Percentiles rank a stretch among this genome's conserved stretches.
Evolutionary conservation across 2,888 invertebrate species (phyloP).

Genomic region (Andrena praecox): DNA sequence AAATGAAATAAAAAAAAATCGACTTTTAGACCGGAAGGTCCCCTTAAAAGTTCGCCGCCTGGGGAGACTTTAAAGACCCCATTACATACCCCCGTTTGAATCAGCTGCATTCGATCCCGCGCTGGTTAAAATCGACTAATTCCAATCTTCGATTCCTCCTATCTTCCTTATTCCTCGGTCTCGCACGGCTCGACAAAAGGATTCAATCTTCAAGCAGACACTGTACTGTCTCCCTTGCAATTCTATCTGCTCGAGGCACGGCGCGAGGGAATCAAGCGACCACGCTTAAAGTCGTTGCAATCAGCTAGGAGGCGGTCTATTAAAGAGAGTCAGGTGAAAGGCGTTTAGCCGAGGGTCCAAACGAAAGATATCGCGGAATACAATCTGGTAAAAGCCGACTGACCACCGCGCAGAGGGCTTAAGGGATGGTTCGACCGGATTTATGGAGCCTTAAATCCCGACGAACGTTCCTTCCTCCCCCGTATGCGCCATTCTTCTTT

Average conservation of each 20-base stretch:
- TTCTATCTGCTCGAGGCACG: not conserved
- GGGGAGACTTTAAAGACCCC: not conserved
- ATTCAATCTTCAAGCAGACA: conserved; percentile 12
- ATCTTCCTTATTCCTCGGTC: not conserved
- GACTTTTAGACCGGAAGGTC: too few species aligned
- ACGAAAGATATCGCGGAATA: conserved; percentile 73
- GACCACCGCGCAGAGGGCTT: conserved; percentile 76
- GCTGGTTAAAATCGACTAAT: not conserved
- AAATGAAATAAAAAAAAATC: too few species aligned
- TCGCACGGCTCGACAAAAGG: not conserved
- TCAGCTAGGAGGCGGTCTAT: conserved; percentile 40
- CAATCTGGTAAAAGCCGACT: conserved; percentile 82
- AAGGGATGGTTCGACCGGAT: conserved; percentile 79
- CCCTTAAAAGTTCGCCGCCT: not conserved
- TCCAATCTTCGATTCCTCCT: not conserved
- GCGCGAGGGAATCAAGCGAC: not conserved
- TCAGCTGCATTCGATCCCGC: not conserved
- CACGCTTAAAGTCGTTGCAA: conserved; percentile 23
- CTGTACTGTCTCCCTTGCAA: not conserved
- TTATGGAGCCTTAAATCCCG: conserved; percentile 82
- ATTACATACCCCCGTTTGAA: not conserved
- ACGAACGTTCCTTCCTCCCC: conserved; percentile 58
- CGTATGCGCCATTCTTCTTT: conserved; percentile 45
- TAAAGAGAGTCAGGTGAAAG: conserved; percentile 55
- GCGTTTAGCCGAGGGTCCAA: conserved; percentile 44